These are phyloP conservation scores for Agrilus biguttatus DNA, from an alignment of 2,888 invertebrate genomes.

Conservation along the genomic window DNA sequence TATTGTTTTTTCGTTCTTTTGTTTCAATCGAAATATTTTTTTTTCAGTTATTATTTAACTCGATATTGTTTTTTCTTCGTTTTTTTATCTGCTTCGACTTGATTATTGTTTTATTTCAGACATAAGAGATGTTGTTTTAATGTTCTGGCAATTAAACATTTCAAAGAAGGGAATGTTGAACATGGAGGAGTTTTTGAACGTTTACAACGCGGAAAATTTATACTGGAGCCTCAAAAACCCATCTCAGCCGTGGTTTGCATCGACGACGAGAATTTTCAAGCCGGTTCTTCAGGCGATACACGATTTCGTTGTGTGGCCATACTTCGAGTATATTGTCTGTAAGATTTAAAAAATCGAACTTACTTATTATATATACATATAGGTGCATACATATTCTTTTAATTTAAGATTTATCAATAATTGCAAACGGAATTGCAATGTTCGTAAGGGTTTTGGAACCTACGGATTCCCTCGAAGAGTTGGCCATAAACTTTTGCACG, in stretches of 20 bases:
- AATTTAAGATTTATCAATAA: constrained; percentile 51
- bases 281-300: constrained; percentile 45
- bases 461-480: constrained; percentile 42
- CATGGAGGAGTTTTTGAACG: constrained; percentile 55
- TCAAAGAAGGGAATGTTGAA: constrained; percentile 51
- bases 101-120: constrained; percentile 29
- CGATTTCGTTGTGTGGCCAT: constrained; percentile 50
- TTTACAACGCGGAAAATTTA: constrained; percentile 58
- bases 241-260: constrained; percentile 60
- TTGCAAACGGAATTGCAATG: constrained; percentile 63
- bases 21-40: constrained; percentile 1
- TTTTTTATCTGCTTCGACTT: not conserved
- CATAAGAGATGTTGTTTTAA: constrained; percentile 57
- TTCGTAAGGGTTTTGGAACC: constrained; percentile 52
- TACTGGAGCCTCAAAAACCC: constrained; percentile 60
- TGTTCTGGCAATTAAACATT: constrained; percentile 65
- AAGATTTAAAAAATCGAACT: constrained; percentile 25
- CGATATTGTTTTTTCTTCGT: not conserved
- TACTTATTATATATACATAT: too few species aligned
- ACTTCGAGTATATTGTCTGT: constrained; percentile 62
- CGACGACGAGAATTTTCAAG: constrained; percentile 43
- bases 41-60: not conserved
- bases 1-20: too few species aligned
- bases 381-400: not conserved
- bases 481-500: constrained; percentile 50